Base-by-base conservation (phyloP, 1,140 invertebrate species). In the roundworm (Caenorhabditis elegans) region DNA sequence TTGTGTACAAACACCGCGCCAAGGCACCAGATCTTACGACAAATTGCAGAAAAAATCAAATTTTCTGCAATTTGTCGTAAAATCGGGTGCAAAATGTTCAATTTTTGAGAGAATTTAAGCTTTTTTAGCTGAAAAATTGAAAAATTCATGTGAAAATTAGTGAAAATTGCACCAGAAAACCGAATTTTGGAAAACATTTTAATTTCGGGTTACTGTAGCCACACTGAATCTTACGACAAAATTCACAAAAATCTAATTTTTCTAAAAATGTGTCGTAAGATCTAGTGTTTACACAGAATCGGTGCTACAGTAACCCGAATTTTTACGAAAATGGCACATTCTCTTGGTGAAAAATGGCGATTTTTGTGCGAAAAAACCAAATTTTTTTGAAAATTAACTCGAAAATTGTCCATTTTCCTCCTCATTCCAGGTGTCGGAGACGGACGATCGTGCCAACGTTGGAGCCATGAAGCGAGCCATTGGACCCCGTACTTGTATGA, bases 391-490 rank as follows among this genome's bases (percentile, higher is more conserved):
- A 48, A 17, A 48, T 48, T 8, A 10, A 10, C 13, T 5, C 51
- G 22, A 55, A 22, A 22, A 22, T 8, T n/a, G 17, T 53, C n/a
- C 10, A 5, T 19, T 53, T 8, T 8, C 5, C 17, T 8, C 51
- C n/a, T 22, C n/a, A 53, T 28, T 98, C 48, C 93, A 93, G 24
- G 92, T 97, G 0, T 92, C 96, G 91, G 92, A 93, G 36, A 88
- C 87, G 4, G 90, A 91, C 10, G 46, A 75, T 17, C 87, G 87
- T 76, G 95, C 95, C 2, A 92, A 96, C 88, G 90, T 98, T 1
- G 92, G 92, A 39, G 93, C 93, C 11, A 95, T 99, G 92, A 93
- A 92, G 89, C 92, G 91, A 81, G 94, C 94, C 49, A 98, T 99
- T 80, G 94, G 92, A 51, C 92, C 91, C 46, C 95, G 96, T 89